Evolutionary conservation across 2,797 vertebrate genomes (phyloP).

Genomic region (Spheniscus humboldti): DNA sequence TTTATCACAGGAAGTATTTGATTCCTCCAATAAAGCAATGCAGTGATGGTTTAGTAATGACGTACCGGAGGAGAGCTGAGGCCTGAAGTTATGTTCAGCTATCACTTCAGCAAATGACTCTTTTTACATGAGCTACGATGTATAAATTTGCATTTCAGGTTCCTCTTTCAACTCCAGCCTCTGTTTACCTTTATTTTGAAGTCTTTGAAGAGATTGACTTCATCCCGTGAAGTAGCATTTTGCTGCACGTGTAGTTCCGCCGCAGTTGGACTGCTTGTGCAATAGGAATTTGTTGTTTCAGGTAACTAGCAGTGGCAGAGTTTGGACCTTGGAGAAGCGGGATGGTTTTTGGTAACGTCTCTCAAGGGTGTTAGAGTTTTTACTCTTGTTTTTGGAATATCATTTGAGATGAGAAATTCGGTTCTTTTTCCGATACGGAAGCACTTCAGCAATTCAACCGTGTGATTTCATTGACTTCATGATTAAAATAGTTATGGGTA

Average conservation of each 20-base stretch:
- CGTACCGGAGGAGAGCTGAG: neutral
- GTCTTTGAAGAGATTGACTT: neutral
- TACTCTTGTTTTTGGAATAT: neutral
- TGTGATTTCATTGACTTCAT: neutral
- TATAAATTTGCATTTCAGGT: neutral
- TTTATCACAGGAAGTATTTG: neutral
- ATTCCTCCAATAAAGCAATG: neutral
- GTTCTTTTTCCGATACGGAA: neutral
- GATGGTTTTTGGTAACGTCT: neutral
- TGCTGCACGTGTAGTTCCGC: neutral
- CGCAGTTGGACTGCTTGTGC: neutral
- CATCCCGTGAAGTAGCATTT: rapidly evolving
- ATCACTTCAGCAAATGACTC: too few relatives aligned
- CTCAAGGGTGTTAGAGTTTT: neutral
- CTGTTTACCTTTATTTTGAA: neutral
- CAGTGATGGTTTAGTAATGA: neutral
- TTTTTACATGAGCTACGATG: too few relatives aligned
- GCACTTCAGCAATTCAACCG: neutral
- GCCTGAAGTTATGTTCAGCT: neutral
- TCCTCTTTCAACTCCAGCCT: neutral
- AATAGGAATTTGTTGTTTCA: neutral
- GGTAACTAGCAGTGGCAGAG: neutral
- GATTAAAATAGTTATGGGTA: neutral
- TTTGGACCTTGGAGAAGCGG: neutral
- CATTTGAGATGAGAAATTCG: neutral